Evolutionary conservation across 2,113 vertebrate species (phyloP).

Genomic region (Peromyscus polionotus): DNA sequence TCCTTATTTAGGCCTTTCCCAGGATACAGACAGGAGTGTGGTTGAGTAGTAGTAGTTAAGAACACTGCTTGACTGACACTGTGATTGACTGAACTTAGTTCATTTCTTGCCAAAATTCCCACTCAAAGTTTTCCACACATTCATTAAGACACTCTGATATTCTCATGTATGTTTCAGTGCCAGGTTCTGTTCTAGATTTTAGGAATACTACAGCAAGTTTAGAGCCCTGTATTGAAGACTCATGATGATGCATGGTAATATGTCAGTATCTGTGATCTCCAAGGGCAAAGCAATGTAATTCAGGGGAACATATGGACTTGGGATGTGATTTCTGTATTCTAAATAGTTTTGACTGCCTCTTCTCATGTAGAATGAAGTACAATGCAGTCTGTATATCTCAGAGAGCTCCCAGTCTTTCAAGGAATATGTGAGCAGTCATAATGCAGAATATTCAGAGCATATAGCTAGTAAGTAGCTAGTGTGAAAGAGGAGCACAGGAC

Average conservation of each 20-base stretch:
- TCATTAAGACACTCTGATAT: no score
- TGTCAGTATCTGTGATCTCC: neutral
- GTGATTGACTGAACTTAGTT: neutral
- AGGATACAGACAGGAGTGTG: no score
- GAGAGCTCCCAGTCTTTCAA: neutral
- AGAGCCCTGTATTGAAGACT: neutral
- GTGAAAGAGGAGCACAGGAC: rapidly evolving
- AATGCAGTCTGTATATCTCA: neutral
- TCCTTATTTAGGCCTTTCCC: neutral
- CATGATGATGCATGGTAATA: no score
- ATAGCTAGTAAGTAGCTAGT: no score
- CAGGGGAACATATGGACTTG: neutral
- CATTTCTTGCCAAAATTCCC: neutral
- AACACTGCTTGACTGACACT: neutral
- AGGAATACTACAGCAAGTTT: neutral
- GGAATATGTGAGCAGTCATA: neutral
- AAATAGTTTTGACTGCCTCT: neutral
- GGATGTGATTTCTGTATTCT: neutral
- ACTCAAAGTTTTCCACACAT: neutral
- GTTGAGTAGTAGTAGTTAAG: neutral
- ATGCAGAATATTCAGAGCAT: neutral
- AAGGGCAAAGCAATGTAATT: neutral
- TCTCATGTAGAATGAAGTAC: neutral
- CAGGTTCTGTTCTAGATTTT: neutral
- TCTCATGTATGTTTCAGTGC: neutral